Evolutionary conservation across 64 coral and sea anemone species (phyloP).

Genomic region (Pocillopora damicornis): DNA sequence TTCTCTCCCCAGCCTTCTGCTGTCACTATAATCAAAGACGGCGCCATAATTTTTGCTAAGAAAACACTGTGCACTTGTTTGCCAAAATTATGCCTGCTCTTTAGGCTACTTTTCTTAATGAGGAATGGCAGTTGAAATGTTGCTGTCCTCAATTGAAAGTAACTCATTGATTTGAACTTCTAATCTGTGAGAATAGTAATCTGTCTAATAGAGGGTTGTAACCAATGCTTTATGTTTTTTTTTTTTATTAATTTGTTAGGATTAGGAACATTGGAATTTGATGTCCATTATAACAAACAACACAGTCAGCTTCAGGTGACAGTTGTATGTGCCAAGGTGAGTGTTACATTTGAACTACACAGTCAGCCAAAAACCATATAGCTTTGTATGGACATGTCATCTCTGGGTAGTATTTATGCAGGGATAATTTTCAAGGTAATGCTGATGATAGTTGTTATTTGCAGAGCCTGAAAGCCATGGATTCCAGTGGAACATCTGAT

Average conservation of each 20-base stretch:
- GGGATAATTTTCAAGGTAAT: background rate
- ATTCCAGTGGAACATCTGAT: slow-evolving; percentile 79
- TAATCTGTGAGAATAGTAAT: no score
- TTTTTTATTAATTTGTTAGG: slow-evolving; percentile 27
- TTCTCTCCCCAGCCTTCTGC: no score
- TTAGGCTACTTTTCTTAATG: no score
- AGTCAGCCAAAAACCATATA: background rate
- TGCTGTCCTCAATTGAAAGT: no score
- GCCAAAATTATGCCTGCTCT: no score
- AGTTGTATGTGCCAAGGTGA: slow-evolving; percentile 76
- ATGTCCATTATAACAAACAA: slow-evolving; percentile 81
- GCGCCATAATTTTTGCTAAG: no score
- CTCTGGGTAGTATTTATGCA: background rate
- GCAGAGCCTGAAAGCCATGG: slow-evolving; percentile 87
- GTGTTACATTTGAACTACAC: background rate
- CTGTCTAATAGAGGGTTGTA: no score
- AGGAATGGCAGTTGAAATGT: no score
- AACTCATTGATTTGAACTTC: no score
- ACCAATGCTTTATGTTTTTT: background rate
- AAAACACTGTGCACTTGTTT: no score
- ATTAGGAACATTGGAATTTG: slow-evolving; percentile 86
- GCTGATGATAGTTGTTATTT: background rate
- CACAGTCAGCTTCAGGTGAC: slow-evolving; percentile 84
- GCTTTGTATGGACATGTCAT: background rate
- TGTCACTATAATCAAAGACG: no score